Evolutionary conservation across 2,113 vertebrate genomes (phyloP), one percentile per base, ranked within the genome.

Genomic region (Eupsittula cactorum): DNA sequence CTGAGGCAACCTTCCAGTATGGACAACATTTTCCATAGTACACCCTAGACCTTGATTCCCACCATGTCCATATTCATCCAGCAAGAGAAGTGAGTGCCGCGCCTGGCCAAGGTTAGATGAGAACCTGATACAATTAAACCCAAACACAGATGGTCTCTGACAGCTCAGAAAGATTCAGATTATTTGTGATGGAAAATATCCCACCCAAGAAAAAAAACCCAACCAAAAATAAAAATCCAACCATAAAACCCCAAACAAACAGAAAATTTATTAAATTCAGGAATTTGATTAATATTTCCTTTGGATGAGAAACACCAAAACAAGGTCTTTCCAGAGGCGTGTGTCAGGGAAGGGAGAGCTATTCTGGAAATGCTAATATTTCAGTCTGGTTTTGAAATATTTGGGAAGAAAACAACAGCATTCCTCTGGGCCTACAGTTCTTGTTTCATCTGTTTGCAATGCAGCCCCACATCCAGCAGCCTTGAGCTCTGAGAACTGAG

Each of bases 281-380:
- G 75, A 90, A 82, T 88, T 53, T 65, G 14, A 94, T 94, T 94
- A 95, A 86, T 95, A 37, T 91, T 96, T 93, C 75, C 31, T 74
- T 96, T 96, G 95, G 95, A 94, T 33, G 76, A 62, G 57, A 82
- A 73, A 91, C 52, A 65, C 3, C 42, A 71, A 90, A 71, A 79
- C 62, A n/a, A 94, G 10, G 17, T 71, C 59, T 87, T 94, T 79
- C 17, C 35, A 82, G 49, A 92, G 35, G 11, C 39, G 35, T 63
- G 29, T 84, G 78, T 46, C 47, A 78, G 47, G 39, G n/a, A 27
- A 88, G 17, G 16, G 65, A 71, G 37, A 64, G 33, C 13, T 95
- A 9, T 47, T 88, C 86, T 93, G 74, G 67, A 93, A 96, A 88
- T 46, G 33, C 24, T 73, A 79, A 13, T 75, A 44, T 70, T 86